Percentiles rank a stretch among this genome's conserved stretches.
These are phyloP conservation scores for Omphaloscelis lunosa DNA, from an alignment of 2,888 invertebrate genomes.

Conservation along the genomic window DNA sequence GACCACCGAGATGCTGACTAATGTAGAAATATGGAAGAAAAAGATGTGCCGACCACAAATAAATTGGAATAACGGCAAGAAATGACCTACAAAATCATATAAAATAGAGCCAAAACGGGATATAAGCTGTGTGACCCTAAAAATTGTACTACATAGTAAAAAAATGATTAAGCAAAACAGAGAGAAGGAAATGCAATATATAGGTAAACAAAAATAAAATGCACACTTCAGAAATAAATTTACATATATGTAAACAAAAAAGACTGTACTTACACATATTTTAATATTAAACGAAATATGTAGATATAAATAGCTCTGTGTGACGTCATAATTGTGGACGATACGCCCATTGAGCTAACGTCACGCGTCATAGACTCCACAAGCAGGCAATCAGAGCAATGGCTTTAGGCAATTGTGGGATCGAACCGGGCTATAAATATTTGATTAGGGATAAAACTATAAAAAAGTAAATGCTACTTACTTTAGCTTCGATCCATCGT, in stretches of 20 bases:
- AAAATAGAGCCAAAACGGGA: neutral
- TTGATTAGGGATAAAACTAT: neutral
- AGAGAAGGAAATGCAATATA: neutral
- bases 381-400: slow-evolving; percentile 19
- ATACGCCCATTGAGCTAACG: slow-evolving; percentile 43
- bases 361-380: slow-evolving; percentile 32
- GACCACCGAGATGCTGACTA: neutral
- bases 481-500: neutral
- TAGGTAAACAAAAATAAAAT: neutral
- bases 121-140: neutral
- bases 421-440: slow-evolving; percentile 14
- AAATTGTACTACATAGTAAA: neutral
- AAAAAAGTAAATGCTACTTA: no score
- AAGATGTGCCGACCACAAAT: neutral
- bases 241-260: slow-evolving; percentile 11
- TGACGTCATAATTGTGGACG: slow-evolving; percentile 42
- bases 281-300: slow-evolving; percentile 16
- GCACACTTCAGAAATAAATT: slow-evolving; percentile 11
- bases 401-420: neutral
- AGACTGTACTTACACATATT: neutral
- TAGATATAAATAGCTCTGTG: slow-evolving; percentile 5
- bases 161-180: neutral
- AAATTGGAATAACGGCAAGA: neutral
- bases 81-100: neutral
- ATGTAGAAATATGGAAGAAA: neutral